Evolutionary conservation across 1,140 invertebrate genomes (phyloP).

Genomic region (Aphelenchoides avenae): DNA sequence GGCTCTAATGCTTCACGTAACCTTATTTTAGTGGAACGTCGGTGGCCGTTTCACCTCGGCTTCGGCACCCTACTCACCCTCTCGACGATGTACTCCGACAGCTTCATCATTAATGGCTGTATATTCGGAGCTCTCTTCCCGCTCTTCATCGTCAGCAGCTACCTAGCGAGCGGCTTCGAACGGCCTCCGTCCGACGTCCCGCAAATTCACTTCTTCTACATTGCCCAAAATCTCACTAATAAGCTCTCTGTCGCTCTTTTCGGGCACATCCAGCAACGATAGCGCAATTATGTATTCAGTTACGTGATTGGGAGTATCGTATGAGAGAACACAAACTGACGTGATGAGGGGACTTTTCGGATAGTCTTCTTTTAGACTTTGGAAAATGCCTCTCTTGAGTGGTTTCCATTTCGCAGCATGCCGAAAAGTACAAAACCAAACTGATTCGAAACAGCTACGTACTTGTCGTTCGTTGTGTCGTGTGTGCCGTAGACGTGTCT

Average conservation of each 20-base stretch:
- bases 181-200: constrained; percentile 18
- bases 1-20: neutral
- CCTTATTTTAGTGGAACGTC: neutral
- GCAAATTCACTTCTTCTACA: constrained; percentile 34
- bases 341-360: too few relatives aligned
- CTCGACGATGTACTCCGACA: constrained; percentile 25
- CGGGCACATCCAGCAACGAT: constrained; percentile 17
- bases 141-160: constrained; percentile 50
- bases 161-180: constrained; percentile 3
- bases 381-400: too few relatives aligned
- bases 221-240: constrained; percentile 42
- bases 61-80: constrained; percentile 47
- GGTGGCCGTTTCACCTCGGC: constrained; percentile 52
- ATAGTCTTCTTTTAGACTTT: too few relatives aligned
- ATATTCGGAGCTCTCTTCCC: constrained; percentile 53
- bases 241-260: constrained; percentile 41
- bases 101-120: constrained; percentile 43
- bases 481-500: too few relatives aligned
- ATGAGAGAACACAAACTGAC: too few relatives aligned
- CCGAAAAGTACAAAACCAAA: too few relatives aligned
- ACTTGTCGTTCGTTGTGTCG: too few relatives aligned
- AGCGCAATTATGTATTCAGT: too few relatives aligned
- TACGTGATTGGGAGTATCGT: too few relatives aligned
- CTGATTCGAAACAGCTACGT: too few relatives aligned
- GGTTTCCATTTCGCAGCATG: too few relatives aligned